Percentiles rank a stretch among this genome's conserved stretches.
phyloP scores from a whole-genome alignment of 2,113 vertebrate species.

The Mionectes macconnelli region DNA sequence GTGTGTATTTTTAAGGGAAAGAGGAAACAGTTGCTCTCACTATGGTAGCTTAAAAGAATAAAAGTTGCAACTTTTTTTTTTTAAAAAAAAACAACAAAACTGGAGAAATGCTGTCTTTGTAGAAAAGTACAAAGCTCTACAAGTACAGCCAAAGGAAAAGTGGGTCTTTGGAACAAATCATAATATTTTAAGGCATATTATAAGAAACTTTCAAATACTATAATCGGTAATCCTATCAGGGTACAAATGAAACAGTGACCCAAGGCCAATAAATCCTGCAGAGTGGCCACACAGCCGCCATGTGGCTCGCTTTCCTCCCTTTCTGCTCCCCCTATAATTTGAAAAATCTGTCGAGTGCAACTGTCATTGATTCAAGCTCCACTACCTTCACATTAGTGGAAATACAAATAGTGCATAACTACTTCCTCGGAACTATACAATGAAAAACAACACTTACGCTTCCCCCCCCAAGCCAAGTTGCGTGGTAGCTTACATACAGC shows the following conservation, averaged over 20 bases:
- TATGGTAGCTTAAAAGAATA: conserved; percentile 66
- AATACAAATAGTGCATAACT: conserved; percentile 62
- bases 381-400: conserved; percentile 47
- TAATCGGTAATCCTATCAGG: conserved; percentile 64
- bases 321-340: conserved; percentile 10
- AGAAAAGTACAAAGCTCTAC: conserved; percentile 64
- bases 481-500: not conserved
- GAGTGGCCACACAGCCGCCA: not conserved
- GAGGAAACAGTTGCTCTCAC: conserved; percentile 69
- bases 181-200: conserved; percentile 82
- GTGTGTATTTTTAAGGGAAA: conserved; percentile 12
- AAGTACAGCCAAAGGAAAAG: conserved; percentile 70
- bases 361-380: conserved; percentile 59
- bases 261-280: conserved; percentile 6
- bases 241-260: conserved; percentile 48
- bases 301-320: not conserved
- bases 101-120: conserved; percentile 46
- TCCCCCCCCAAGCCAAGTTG: not conserved
- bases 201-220: conserved; percentile 64
- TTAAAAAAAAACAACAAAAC: not conserved
- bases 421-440: conserved; percentile 43
- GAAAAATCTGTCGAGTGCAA: conserved; percentile 45
- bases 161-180: conserved; percentile 83
- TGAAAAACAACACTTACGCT: not conserved
- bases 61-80: conserved; percentile 32